Percentiles rank a stretch among this genome's conserved stretches.
Evolutionary conservation across 2,113 vertebrate species (phyloP).

Genomic region (Gopherus flavomarginatus): DNA sequence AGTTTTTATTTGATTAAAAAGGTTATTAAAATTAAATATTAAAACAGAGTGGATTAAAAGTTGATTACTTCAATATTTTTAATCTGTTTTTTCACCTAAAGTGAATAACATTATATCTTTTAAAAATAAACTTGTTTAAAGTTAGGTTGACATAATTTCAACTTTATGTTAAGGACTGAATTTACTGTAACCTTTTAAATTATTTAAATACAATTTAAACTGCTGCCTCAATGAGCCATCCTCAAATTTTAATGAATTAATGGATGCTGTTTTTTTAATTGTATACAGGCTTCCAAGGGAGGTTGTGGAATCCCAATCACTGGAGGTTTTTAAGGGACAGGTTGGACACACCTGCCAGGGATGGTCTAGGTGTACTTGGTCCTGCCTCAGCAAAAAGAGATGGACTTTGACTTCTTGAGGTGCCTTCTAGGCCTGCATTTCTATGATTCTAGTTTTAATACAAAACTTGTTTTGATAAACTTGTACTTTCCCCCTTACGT

Average conservation of each 20-base stretch:
- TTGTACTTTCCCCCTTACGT: not conserved
- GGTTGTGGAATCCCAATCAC: no score
- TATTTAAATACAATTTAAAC: not conserved
- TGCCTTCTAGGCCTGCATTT: no score
- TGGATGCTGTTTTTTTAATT: no score
- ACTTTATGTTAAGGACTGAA: not conserved
- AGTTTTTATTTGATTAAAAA: not conserved
- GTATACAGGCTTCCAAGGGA: no score
- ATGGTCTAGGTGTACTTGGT: no score
- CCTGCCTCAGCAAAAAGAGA: no score
- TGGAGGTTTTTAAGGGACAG: no score
- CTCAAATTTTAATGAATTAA: not conserved
- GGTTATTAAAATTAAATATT: not conserved
- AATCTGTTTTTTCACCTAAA: not conserved
- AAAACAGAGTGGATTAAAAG: not conserved
- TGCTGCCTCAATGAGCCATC: not conserved
- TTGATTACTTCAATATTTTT: not conserved
- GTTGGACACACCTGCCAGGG: no score
- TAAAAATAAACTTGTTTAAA: not conserved
- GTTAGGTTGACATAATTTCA: not conserved
- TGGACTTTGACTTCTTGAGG: no score
- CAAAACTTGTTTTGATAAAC: not conserved
- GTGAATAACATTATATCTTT: not conserved
- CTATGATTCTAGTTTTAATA: no score
- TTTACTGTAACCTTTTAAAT: not conserved